A percentile compares a stretch with the other conserved stretches of the same genome.
phyloP scores from a whole-genome alignment of 2,113 vertebrate species.

The Jacana jacana region DNA sequence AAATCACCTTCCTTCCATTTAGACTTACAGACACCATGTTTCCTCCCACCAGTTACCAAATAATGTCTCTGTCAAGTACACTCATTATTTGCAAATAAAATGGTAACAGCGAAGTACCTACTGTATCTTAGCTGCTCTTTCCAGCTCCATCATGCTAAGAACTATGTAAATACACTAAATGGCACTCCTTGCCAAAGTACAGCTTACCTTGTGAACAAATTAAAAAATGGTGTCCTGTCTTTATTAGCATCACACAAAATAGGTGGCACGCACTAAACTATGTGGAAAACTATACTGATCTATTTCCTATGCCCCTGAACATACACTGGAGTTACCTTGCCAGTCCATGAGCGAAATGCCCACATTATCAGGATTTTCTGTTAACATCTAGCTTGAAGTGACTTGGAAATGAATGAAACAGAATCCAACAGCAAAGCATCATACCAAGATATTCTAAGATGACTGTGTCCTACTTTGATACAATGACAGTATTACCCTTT shows the following conservation, averaged over 20 bases:
- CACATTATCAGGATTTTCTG: background rate
- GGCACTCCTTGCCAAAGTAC: background rate
- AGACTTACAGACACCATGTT: background rate
- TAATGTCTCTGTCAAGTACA: background rate
- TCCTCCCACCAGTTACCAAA: background rate
- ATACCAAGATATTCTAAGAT: background rate
- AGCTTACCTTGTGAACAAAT: background rate
- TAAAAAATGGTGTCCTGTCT: background rate
- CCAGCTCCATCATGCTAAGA: background rate
- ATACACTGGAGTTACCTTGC: background rate
- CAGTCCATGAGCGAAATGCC: background rate
- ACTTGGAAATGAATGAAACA: background rate
- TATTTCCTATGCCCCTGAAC: background rate
- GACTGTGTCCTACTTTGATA: background rate
- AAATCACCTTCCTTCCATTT: background rate
- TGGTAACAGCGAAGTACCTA: background rate
- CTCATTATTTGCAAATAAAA: constrained; percentile 6
- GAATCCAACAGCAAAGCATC: background rate
- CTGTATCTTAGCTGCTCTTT: background rate
- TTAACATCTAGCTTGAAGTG: background rate
- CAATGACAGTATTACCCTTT: background rate
- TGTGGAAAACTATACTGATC: background rate
- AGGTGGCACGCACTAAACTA: background rate
- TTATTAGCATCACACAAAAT: background rate
- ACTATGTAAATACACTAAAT: background rate